phyloP scores from a whole-genome alignment of 1,140 invertebrate species.

The Heliconius hewitsoni region DNA sequence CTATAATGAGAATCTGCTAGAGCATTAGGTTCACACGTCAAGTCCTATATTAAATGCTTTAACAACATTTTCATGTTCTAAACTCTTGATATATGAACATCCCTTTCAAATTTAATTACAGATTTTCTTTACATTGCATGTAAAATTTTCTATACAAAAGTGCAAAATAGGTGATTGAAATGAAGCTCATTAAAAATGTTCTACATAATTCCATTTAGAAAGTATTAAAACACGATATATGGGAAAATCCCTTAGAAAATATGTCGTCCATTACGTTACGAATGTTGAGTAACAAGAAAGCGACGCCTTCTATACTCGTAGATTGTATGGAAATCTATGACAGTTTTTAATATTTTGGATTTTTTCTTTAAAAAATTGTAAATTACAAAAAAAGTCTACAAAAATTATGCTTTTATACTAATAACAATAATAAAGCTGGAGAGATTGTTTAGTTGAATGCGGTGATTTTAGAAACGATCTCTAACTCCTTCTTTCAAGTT shows the following conservation, averaged over 20 bases:
- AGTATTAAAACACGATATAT: background rate
- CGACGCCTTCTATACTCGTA: background rate
- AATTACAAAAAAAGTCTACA: background rate
- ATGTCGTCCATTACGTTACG: background rate
- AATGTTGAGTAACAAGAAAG: background rate
- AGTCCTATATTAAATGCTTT: too few relatives aligned
- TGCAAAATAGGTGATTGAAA: conserved; percentile 6
- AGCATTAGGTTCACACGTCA: too few relatives aligned
- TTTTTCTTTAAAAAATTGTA: background rate
- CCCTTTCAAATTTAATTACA: background rate
- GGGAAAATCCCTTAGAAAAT: background rate
- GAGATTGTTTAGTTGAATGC: too few relatives aligned
- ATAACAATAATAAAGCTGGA: too few relatives aligned
- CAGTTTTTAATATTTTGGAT: background rate
- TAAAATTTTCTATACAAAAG: background rate
- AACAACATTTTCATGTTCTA: too few relatives aligned
- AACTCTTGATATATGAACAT: too few relatives aligned
- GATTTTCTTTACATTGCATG: background rate
- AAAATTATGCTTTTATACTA: background rate
- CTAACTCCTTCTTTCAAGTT: too few relatives aligned
- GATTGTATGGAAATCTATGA: background rate
- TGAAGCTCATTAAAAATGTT: conserved; percentile 14
- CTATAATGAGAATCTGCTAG: too few relatives aligned
- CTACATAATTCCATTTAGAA: background rate
- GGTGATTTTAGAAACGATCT: too few relatives aligned